A percentile compares a stretch with the other conserved stretches of the same genome.
These are phyloP conservation scores for Apogon hyalosoma DNA, from an alignment of 2,797 vertebrate genomes.

Conservation along the genomic window DNA sequence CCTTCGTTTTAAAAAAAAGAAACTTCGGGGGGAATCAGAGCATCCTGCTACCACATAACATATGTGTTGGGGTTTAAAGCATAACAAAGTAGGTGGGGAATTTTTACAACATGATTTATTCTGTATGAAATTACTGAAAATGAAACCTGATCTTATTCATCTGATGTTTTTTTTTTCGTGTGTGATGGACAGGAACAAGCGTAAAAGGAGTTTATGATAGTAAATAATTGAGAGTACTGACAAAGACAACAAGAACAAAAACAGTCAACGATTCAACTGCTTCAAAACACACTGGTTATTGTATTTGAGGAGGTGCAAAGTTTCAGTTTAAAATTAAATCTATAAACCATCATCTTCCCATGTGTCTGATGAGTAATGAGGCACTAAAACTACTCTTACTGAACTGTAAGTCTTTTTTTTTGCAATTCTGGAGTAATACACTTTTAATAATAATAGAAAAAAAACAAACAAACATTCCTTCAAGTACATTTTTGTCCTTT, in stretches of 20 bases:
- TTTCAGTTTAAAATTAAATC: background rate
- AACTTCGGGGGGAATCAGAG: background rate
- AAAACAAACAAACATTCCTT: no score
- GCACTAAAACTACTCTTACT: no score
- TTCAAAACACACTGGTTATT: background rate
- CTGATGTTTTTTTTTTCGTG: slow-evolving; percentile 31
- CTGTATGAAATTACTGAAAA: slow-evolving; percentile 41
- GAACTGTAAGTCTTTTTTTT: no score
- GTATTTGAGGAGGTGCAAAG: no score
- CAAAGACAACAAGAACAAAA: slow-evolving; percentile 1
- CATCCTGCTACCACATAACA: background rate
- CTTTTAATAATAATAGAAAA: no score
- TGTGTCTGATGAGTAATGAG: no score
- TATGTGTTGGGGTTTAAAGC: background rate
- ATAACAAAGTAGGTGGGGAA: slow-evolving; percentile 49
- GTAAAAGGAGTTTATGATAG: slow-evolving; percentile 42
- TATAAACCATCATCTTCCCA: background rate
- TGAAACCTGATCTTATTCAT: slow-evolving; percentile 62
- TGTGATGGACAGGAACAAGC: slow-evolving; percentile 18
- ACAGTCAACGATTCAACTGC: background rate
- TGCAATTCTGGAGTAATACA: no score
- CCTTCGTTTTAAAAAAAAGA: slow-evolving; percentile 8
- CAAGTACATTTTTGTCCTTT: no score
- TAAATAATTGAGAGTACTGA: background rate
- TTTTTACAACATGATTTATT: slow-evolving; percentile 42